These are phyloP conservation scores for Mirza zaza DNA, from an alignment of 2,113 vertebrate genomes.

Conservation along the genomic window DNA sequence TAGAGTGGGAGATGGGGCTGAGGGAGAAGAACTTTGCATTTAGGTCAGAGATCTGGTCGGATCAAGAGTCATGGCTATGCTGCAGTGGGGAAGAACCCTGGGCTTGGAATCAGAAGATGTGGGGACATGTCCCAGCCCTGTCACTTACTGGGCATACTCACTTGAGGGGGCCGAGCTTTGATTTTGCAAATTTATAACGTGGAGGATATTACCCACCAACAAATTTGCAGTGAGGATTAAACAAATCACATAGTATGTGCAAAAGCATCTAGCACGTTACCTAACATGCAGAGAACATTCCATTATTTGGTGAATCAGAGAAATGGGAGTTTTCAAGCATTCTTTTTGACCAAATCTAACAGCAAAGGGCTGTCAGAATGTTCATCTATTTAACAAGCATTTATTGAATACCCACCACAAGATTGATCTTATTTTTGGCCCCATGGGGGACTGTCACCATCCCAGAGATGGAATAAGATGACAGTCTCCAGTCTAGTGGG, in stretches of 20 bases:
- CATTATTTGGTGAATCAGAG: background rate
- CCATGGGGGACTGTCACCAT: background rate
- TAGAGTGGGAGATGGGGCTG: background rate
- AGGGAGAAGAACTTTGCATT: background rate
- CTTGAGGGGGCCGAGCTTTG: background rate
- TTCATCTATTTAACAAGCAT: background rate
- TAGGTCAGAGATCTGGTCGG: background rate
- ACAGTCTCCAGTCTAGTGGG: background rate
- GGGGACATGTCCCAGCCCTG: too few relatives aligned
- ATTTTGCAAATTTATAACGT: background rate
- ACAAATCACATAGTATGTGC: background rate
- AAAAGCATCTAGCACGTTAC: background rate
- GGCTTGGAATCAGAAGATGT: background rate
- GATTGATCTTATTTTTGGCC: background rate
- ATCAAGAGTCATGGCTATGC: background rate
- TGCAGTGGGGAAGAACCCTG: accelerated
- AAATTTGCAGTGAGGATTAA: background rate
- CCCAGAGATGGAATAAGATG: background rate
- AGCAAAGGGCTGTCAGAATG: background rate
- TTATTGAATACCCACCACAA: background rate
- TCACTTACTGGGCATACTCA: background rate
- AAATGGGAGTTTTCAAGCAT: background rate
- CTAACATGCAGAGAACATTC: background rate
- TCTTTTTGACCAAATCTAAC: background rate
- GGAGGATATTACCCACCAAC: background rate